Evolutionary conservation across 2,113 vertebrate genomes (phyloP), one percentile per base, ranked within the genome.

Genomic region (Stegostoma tigrinum): DNA sequence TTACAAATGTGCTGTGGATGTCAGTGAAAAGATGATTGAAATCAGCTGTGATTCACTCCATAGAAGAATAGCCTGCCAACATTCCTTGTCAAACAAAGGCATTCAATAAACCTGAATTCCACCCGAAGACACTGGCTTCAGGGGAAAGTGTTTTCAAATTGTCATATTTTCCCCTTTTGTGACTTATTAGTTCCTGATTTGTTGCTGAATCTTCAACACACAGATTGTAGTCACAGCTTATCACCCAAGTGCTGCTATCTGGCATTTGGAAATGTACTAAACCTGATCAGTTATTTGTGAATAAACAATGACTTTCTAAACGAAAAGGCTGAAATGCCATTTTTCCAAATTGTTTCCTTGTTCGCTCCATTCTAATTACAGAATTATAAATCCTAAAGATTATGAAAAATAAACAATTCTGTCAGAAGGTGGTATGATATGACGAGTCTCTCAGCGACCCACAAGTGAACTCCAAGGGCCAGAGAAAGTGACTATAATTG

Each of bases 321-420:
- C 61, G 21, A 67, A 86, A 68, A 42, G 61, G 61, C 64, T 64
- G 67, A 8, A 34, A 38, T 93, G 6, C 38, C 21, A 38, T 67
- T 94, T 94, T 94, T 68, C 42, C 91, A 94, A 94, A 94, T 27
- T 38, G 15, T 8, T 94, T 45, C 64, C 66, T 94, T 94, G 91
- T 94, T 24, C 64, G 24, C 68, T 66, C 1, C n/a, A 42, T 42
- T 42, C 67, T 94, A 67, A 94, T 68, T 38, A 68, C 91, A 94
- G 64, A 66, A 94, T 6, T 24, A 23, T 94, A 24, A 23, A 23
- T 67, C 6, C 91, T 24, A 68, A 68, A 42, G 68, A 42, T 24
- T 68, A 67, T n/a, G 52, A 89, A 67, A n/a, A 68, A 8, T 42
- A 94, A 94, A 68, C 61, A 94, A 67, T 94, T 94, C 38, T 94